These are phyloP conservation scores for Polymixis flavicincta DNA, from an alignment of 2,888 invertebrate species.

Conservation along the genomic window DNA sequence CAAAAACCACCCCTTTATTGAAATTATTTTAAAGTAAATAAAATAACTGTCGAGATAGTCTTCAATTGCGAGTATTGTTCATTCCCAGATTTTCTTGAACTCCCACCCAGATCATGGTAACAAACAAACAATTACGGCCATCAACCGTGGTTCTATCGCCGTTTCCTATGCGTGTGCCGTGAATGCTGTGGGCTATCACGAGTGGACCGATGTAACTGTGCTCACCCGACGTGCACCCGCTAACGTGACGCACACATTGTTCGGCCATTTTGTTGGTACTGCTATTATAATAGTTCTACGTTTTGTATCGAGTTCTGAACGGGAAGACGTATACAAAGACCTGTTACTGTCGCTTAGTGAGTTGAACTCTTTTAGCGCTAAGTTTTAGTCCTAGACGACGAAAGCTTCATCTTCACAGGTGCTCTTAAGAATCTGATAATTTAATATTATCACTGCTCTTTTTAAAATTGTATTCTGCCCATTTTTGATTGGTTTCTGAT, in stretches of 20 bases:
- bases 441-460: too few relatives aligned
- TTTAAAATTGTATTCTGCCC: not conserved
- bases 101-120: constrained; percentile 54
- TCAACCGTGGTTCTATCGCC: constrained; percentile 37
- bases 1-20: too few relatives aligned
- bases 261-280: constrained; percentile 39
- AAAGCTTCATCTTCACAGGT: too few relatives aligned
- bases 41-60: too few relatives aligned
- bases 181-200: constrained; percentile 83
- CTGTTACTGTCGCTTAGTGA: not conserved
- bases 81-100: constrained; percentile 25
- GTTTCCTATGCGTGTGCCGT: constrained; percentile 70
- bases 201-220: constrained; percentile 60
- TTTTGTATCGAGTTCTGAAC: constrained; percentile 12
- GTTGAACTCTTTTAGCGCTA: not conserved
- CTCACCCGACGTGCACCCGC: constrained; percentile 36
- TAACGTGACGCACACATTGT: constrained; percentile 48
- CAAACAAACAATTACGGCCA: constrained; percentile 62
- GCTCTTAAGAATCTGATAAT: too few relatives aligned
- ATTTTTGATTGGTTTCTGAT: not conserved
- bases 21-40: too few relatives aligned
- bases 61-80: not conserved
- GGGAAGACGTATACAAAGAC: not conserved
- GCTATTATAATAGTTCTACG: constrained; percentile 26
- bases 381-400: not conserved